These are phyloP conservation scores for Oryzias javanicus DNA, from an alignment of 2,113 vertebrate species.

Conservation along the genomic window DNA sequence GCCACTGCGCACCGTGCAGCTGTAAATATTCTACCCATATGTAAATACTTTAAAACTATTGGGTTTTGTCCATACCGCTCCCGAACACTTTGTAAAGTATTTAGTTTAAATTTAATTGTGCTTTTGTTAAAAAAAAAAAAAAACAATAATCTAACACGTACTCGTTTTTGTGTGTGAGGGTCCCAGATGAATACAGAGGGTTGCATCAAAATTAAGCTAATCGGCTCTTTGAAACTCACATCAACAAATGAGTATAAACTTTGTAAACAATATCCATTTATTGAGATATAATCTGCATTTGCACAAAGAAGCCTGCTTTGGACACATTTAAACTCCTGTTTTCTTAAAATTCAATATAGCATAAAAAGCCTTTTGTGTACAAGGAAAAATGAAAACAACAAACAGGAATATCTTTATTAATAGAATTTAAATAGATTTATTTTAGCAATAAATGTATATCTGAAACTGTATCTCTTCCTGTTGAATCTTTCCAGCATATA, in stretches of 20 bases:
- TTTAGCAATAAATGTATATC: neutral
- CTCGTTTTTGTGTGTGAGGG: too few species aligned
- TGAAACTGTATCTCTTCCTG: too few species aligned
- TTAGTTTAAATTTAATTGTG: too few species aligned
- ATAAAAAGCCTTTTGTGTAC: neutral
- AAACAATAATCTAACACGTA: too few species aligned
- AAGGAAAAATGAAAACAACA: neutral
- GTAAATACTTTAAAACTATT: too few species aligned
- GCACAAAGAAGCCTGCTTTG: constrained; percentile 25
- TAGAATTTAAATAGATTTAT: neutral
- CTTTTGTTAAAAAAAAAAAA: too few species aligned
- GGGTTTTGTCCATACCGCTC: too few species aligned
- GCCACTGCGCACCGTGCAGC: too few species aligned
- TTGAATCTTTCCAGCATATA: neutral
- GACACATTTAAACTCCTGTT: constrained; percentile 14
- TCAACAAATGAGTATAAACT: neutral
- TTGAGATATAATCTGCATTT: constrained; percentile 44
- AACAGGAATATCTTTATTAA: neutral
- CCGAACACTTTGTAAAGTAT: too few species aligned
- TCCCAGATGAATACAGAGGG: too few species aligned
- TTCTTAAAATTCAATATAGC: neutral
- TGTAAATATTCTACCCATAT: too few species aligned
- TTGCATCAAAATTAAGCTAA: too few species aligned
- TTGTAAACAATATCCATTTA: constrained; percentile 44
- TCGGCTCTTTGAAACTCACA: neutral